Evolutionary conservation across 2,888 invertebrate genomes (phyloP).

Genomic region (Terebella lapidaria): DNA sequence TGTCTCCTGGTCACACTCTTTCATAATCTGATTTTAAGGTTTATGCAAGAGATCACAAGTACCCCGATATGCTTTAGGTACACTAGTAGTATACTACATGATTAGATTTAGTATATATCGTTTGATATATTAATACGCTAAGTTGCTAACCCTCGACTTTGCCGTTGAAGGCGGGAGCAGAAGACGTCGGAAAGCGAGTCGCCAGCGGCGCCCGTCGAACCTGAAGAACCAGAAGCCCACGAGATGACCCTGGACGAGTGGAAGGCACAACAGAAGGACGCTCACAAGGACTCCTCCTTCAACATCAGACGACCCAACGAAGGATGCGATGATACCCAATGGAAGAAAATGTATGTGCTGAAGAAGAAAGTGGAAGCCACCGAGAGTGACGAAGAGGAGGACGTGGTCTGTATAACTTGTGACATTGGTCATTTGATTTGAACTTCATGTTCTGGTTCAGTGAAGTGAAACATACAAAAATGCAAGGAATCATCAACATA

Average conservation of each 20-base stretch:
- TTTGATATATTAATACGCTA: too few species aligned
- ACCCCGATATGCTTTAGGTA: too few species aligned
- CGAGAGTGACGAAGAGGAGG: conserved; percentile 58
- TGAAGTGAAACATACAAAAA: too few species aligned
- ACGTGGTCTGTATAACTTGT: conserved; percentile 32
- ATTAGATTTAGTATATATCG: too few species aligned
- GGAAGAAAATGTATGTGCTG: conserved; percentile 58
- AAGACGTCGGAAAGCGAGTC: conserved; percentile 26
- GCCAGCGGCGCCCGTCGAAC: conserved; percentile 67
- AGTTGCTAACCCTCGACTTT: too few species aligned
- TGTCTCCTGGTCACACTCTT: too few species aligned
- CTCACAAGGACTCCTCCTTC: background rate
- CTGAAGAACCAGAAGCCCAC: conserved; percentile 55
- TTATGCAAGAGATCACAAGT: too few species aligned
- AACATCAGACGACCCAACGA: conserved; percentile 81
- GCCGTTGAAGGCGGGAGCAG: conserved; percentile 6
- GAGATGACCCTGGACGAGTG: conserved; percentile 92
- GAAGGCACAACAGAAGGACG: conserved; percentile 75
- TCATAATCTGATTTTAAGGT: too few species aligned
- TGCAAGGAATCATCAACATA: too few species aligned
- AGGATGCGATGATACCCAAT: conserved; percentile 66
- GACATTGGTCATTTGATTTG: too few species aligned
- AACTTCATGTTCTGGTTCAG: too few species aligned
- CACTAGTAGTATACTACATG: too few species aligned
- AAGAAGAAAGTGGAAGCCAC: conserved; percentile 68